Evolutionary conservation across 2,113 vertebrate genomes (phyloP).

Genomic region (Egretta garzetta): DNA sequence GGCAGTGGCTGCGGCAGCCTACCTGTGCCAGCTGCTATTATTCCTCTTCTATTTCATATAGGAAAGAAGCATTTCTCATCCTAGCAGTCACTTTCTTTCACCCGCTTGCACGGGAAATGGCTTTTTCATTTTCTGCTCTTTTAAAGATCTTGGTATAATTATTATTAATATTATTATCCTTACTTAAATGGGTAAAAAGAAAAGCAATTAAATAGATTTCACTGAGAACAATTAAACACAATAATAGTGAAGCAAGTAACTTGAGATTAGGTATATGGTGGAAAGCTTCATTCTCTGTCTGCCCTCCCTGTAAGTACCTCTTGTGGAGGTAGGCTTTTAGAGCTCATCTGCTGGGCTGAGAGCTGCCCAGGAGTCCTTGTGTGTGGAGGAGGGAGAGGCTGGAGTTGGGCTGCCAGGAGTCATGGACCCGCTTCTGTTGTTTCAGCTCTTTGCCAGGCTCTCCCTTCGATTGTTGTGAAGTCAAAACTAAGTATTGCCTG

Average conservation of each 20-base stretch:
- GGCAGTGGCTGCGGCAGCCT: background rate
- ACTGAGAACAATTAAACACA: background rate
- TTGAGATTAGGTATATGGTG: background rate
- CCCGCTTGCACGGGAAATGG: background rate
- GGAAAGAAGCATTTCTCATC: background rate
- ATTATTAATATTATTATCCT: slow-evolving; percentile 11
- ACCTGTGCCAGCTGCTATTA: background rate
- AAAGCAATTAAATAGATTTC: background rate
- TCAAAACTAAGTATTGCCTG: background rate
- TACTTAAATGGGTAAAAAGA: background rate
- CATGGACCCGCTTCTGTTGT: background rate
- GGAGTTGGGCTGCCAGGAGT: background rate
- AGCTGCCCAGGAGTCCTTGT: background rate
- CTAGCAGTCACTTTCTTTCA: background rate
- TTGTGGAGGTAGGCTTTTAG: background rate
- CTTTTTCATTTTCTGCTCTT: background rate
- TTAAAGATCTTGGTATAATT: background rate
- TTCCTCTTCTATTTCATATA: background rate
- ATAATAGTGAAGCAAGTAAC: background rate
- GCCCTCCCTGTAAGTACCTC: background rate
- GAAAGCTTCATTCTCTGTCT: background rate
- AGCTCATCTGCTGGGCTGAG: background rate
- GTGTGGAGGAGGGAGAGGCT: background rate
- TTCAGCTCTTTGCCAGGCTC: background rate
- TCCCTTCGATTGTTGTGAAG: background rate